Evolutionary conservation across 2,888 invertebrate species (phyloP).

Genomic region (Hydrotaea diabolus): DNA sequence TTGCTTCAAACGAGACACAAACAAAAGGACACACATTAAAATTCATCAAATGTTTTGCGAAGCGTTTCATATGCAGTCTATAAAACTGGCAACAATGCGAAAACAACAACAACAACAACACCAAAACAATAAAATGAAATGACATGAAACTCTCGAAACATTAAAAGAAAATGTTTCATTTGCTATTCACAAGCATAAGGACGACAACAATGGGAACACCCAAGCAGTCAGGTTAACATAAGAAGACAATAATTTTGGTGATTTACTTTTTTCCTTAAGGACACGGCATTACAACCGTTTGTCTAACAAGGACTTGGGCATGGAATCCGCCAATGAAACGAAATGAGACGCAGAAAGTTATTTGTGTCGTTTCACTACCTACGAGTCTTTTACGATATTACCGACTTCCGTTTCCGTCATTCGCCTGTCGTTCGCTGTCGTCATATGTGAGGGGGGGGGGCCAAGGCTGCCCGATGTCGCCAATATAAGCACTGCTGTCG

Average conservation of each 20-base stretch:
- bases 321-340: not conserved
- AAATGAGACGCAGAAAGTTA: conserved; percentile 22
- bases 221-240: not conserved
- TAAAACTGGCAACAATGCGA: not conserved
- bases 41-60: not conserved
- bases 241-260: not conserved
- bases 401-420: conserved; percentile 33
- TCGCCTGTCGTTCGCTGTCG: not conserved
- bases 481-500: not conserved
- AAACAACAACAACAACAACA: not conserved
- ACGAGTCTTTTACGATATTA: conserved; percentile 25
- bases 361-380: not conserved
- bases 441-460: not conserved
- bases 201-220: not conserved
- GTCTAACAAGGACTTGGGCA: not conserved
- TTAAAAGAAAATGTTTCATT: conserved; percentile 3
- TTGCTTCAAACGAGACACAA: too few species aligned
- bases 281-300: not conserved
- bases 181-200: not conserved
- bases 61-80: not conserved
- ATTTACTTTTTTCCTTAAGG: not conserved
- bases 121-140: not conserved
- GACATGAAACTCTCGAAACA: not conserved
- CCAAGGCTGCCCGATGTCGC: not conserved
- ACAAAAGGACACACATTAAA: not conserved